Base-by-base conservation (phyloP, 2,888 invertebrate species). In the Xestia ashworthii region DNA sequence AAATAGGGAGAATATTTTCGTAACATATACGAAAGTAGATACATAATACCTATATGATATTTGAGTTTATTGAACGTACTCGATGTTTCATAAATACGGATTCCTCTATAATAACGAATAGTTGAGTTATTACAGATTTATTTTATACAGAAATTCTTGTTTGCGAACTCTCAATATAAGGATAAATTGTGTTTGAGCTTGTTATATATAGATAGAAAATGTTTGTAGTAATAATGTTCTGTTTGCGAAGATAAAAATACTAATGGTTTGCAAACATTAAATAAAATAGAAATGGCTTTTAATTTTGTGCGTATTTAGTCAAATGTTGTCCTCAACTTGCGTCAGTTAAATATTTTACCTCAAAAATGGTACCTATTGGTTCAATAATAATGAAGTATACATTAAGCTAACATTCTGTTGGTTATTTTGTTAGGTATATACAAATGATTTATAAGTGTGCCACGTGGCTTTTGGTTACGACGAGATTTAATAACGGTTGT, bases 81-180 rank as follows among this genome's bases (percentile, higher is more conserved):
- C 66, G 72, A 86, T 86, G 81, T 88, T 89, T 83, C 74, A 80
- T 83, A 82, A 86, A 89, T 86, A 88, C 73, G 73, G 84, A 88
- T 86, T 87, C 86, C 82, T 82, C 72, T 74, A 53, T 80, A 86
- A 80, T 88, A 86, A 77, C 81, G 77, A 87, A 86, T 89, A 89
- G 85, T 89, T 80, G 66, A 86, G 83, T 83, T 88, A 83, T 83
- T 80, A 81, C 76, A 75, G 77, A 80, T 83, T 84, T 84, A 82
- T 84, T 82, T 87, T 84, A 71, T 82, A 80, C 55, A 88, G 53
- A 79, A 74, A 89, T 86, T 89, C 84, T 85, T 88, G 78, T 82
- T 86, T 77, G 81, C 72, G 50, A 76, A 71, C 73, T 71, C 71
- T 89, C 80, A 69, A 82, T 87, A 84, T 79, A 22, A 38, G 48